A percentile compares a stretch with the other conserved stretches of the same genome.
These are phyloP conservation scores for Amphiura filiformis DNA, from an alignment of 35 echinoderm and acorn worm species.

Conservation along the genomic window DNA sequence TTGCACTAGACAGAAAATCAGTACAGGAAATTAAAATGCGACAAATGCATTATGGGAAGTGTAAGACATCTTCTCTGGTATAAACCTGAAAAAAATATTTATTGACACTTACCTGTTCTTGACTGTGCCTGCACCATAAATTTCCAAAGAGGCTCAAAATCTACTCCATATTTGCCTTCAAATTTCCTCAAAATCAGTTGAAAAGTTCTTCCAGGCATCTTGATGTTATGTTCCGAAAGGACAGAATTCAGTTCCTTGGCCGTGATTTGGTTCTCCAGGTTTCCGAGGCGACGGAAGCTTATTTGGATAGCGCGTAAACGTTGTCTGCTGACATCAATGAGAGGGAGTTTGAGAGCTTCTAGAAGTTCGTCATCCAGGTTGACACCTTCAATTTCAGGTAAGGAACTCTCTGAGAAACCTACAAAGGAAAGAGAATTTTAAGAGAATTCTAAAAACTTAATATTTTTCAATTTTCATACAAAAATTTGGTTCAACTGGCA, in stretches of 20 bases:
- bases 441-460: neutral
- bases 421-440: neutral
- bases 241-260: constrained; percentile 48
- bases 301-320: constrained; percentile 72
- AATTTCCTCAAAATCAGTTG: constrained; percentile 61
- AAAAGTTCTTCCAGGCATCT: constrained; percentile 50
- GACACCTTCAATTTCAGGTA: constrained; percentile 27
- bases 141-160: constrained; percentile 91
- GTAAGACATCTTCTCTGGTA: no score
- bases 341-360: constrained; percentile 49
- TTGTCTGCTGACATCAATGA: constrained; percentile 68
- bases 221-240: constrained; percentile 65
- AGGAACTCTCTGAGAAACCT: neutral
- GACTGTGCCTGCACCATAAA: constrained; percentile 85
- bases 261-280: constrained; percentile 48
- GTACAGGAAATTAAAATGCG: no score
- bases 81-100: no score
- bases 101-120: constrained; percentile 76
- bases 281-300: constrained; percentile 62
- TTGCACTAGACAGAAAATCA: no score
- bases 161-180: constrained; percentile 73
- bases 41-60: no score
- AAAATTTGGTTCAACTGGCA: no score
- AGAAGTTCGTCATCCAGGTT: constrained; percentile 62
- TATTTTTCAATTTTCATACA: no score